Evolutionary conservation across 2,113 vertebrate species (phyloP), one percentile per base, ranked within the genome.

Genomic region (Probosciger aterrimus): DNA sequence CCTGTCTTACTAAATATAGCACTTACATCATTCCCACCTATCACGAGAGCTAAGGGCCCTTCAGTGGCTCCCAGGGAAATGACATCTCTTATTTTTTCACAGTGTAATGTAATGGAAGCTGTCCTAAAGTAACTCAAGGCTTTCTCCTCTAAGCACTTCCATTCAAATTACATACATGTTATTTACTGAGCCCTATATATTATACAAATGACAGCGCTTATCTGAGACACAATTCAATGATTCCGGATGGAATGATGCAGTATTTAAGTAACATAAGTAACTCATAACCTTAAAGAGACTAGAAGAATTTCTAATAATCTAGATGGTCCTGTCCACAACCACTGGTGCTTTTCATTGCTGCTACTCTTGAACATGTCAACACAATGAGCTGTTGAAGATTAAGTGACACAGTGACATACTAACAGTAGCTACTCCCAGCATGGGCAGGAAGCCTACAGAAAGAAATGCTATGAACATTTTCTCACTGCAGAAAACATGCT

Each of bases 111-210:
- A 94, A 95, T 35, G 53, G 30, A 71, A 92, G 50, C 75, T 85
- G 70, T 88, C 52, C 47, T 65, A 73, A 92, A 77, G 37, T 73
- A 82, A 47, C 79, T 80, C 27, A 37, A 82, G 86, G 75, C 71
- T 76, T 88, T 93, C n/a, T 82, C 53, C 75, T 91, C 57, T 55
- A 63, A 85, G 82, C 79, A 79, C 65, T 91, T 88, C 39, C 63
- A 69, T 85, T 94, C 87, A 55, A 68, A 76, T 35, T n/a, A 33
- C 13, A 68, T 82, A 27, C 20, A 46, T 39, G 37, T 82, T 94
- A 64, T 77, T 84, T 57, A 46, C 35, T 18, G 31, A 84, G 39
- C 25, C 19, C 22, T 71, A 28, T 44, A 41, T 74, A 22, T 65
- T 80, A 47, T 23, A 82, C 16, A 86, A 88, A 73, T 85, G 2